Base-by-base conservation (phyloP, 2,113 vertebrate genomes). In the Haemorhous mexicanus region DNA sequence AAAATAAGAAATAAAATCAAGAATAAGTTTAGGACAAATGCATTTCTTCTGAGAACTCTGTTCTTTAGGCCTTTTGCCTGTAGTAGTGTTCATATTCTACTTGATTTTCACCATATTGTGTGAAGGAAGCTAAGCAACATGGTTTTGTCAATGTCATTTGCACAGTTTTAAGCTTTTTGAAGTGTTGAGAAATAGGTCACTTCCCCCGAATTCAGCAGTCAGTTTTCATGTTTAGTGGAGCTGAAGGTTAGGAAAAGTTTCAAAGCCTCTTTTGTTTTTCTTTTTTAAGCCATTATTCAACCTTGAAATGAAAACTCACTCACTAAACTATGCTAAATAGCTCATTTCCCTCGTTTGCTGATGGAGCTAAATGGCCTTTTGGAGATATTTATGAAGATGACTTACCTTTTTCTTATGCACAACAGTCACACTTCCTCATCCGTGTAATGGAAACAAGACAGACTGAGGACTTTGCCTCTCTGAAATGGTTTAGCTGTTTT, bases 301-400 rank as follows among this genome's bases (percentile, higher is more conserved):
- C 85, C 74, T 95, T 94, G 94, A 94, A 95, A 94, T 89, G 85
- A 91, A 95, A 94, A 76, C 53, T 78, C 33, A 27, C 52, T 77
- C 49, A 12, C 79, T 92, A 81, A 97, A 39, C 35, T 80, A 76
- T 86, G 73, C 85, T 94, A 90, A 95, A 67, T 52, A 95, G 75
- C 79, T 81, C 21, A 6, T 88, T 93, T 80, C 59, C 72, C 28
- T 33, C 9, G 26, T 93, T 94, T 86, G 82, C 80, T 72, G 87
- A 69, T 66, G 85, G 86, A 92, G 74, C 80, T 82, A 73, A 90
- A 70, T 46, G 64, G 85, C 84, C 73, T 87, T 95, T 95, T 82
- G 87, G 61, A 89, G 83, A 37, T 95, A 50, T 66, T 89, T 88
- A 62, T 81, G 89, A 56, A 68, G 90, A 66, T 33, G 52, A 26